Base-by-base conservation (phyloP, 2,888 invertebrate species). In the Caradrina clavipalpis region DNA sequence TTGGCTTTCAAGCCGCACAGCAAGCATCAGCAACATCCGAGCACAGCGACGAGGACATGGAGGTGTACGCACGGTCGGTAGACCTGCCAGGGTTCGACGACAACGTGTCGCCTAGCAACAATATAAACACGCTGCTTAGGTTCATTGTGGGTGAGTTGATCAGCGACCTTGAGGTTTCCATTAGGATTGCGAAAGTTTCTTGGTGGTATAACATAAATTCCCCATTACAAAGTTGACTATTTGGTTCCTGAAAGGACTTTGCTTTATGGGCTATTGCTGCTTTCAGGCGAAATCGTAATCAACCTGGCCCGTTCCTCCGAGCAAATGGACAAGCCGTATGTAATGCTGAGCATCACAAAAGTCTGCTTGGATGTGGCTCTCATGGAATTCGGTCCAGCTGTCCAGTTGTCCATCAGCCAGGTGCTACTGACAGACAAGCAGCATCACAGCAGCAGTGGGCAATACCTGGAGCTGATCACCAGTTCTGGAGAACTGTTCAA, bases 61-160 rank as follows among this genome's bases (percentile, higher is more conserved):
- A 98, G 86, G 96, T 97, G 59, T 98, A 97, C 96, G 97, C 98
- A 0, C 95, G 98, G 71, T 97, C 97, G 10, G 97, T 98, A 0
- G 98, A 98, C 91, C 95, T 98, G 50, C 98, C 98, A 2, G 98
- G 98, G 2, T 97, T 98, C 78, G 98, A 98, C 81, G 98, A 98
- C 87, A 98, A 98, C 88, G 97, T 98, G 42, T 98, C 98, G 0
- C 97, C 97, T 0, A 97, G 97, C 87, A 98, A 98, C 91, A 97
- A 96, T 60, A 98, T 98, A 67, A 97, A 97, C 61, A 96, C 97
- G 49, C 93, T 98, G 66, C 93, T 98, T 61, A 95, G 98, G 85
- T 97, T 98, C 79, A 96, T 97, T 31, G 94, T 98, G 19, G 98
- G 97, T 93, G 59, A 90, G 93, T 80, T 2, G 35, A 17, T 15